Percentiles rank a stretch among this genome's conserved stretches.
phyloP scores from a whole-genome alignment of 1,140 invertebrate species.

The Cydia pomonella region DNA sequence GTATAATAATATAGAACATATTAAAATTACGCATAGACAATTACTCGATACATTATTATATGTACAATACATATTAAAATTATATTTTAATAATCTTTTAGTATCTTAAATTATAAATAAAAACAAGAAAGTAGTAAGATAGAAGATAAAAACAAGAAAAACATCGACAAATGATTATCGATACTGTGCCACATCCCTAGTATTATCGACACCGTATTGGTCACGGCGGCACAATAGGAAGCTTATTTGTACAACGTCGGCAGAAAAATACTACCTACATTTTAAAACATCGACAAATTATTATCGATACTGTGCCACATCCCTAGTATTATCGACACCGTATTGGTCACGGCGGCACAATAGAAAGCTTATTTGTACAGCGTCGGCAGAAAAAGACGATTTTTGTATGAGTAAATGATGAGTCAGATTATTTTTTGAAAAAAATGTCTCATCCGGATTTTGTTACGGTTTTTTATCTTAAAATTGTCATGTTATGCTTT shows the following conservation, averaged over 20 bases:
- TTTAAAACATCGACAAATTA: slow-evolving; percentile 46
- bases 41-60: too few relatives aligned
- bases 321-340: slow-evolving; percentile 68
- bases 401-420: slow-evolving; percentile 10
- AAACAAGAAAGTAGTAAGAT: too few relatives aligned
- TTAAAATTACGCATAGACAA: too few relatives aligned
- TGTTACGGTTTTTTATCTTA: background rate
- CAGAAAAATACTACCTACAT: background rate
- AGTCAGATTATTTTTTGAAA: background rate
- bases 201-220: slow-evolving; percentile 70
- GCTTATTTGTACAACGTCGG: slow-evolving; percentile 57
- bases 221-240: slow-evolving; percentile 72
- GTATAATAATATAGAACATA: too few relatives aligned
- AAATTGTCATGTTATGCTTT: background rate
- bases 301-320: slow-evolving; percentile 43
- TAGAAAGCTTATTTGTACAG: slow-evolving; percentile 71
- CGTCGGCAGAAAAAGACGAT: slow-evolving; percentile 8
- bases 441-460: background rate
- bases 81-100: too few relatives aligned
- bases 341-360: slow-evolving; percentile 68
- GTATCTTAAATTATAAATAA: too few relatives aligned
- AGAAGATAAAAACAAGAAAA: too few relatives aligned
- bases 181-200: slow-evolving; percentile 48
- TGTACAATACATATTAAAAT: too few relatives aligned
- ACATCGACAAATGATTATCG: slow-evolving; percentile 49